Evolutionary conservation across 2,888 invertebrate species (phyloP).

Genomic region (Noctuana brunneofusca): DNA sequence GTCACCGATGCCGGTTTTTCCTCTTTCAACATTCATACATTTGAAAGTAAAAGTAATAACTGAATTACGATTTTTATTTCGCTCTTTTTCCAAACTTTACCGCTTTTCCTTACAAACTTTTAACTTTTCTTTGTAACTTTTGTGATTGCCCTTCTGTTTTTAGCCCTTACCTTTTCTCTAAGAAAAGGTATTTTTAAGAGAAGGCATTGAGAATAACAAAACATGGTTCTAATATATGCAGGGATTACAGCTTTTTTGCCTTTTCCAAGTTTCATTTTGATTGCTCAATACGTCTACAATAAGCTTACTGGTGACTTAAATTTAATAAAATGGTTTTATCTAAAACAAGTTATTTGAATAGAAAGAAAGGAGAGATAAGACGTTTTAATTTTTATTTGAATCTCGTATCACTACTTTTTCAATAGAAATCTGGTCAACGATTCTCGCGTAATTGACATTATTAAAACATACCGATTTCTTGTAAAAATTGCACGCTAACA

Average conservation of each 20-base stretch:
- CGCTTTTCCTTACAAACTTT: slow-evolving; percentile 20
- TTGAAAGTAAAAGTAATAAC: slow-evolving; percentile 21
- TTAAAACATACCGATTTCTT: neutral
- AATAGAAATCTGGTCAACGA: neutral
- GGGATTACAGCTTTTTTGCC: too few relatives aligned
- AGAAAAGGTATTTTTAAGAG: neutral
- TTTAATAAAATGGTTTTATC: too few relatives aligned
- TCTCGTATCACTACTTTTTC: neutral
- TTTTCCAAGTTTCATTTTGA: too few relatives aligned
- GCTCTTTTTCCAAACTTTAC: slow-evolving; percentile 10
- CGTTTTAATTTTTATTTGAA: neutral
- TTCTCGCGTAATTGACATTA: neutral
- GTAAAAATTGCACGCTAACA: neutral
- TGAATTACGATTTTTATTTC: slow-evolving; percentile 20
- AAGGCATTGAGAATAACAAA: too few relatives aligned
- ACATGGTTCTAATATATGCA: too few relatives aligned
- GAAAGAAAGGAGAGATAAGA: too few relatives aligned
- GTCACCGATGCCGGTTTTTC: slow-evolving; percentile 1
- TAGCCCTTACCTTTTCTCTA: neutral
- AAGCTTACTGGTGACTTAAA: too few relatives aligned
- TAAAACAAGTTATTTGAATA: too few relatives aligned
- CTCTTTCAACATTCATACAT: slow-evolving; percentile 20
- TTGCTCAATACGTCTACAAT: too few relatives aligned
- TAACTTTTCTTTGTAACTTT: slow-evolving; percentile 20
- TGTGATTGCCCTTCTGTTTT: slow-evolving; percentile 23